phyloP scores from a whole-genome alignment of 2,113 vertebrate genomes.

The Lycaon pictus region DNA sequence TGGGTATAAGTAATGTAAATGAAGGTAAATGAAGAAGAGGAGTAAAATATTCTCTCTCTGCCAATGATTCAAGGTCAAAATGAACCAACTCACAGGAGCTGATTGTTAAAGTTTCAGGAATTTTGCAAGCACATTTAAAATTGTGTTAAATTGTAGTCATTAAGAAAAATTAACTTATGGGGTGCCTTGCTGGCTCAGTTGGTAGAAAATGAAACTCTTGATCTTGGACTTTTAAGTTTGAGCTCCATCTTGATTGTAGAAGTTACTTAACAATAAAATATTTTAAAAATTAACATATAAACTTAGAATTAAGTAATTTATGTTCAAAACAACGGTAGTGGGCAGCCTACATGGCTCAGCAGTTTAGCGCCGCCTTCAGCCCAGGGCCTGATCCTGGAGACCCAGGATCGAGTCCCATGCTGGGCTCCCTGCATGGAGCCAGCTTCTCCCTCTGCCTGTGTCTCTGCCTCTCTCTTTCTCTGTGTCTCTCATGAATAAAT shows the following conservation, averaged over 20 bases:
- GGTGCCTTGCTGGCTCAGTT: background rate
- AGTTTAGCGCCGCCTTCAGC: no score
- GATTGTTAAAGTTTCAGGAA: background rate
- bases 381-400: no score
- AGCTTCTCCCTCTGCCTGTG: no score
- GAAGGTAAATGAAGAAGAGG: background rate
- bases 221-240: background rate
- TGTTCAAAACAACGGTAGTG: background rate
- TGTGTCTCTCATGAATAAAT: no score
- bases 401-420: accelerated
- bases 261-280: background rate
- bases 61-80: background rate
- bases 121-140: constrained; percentile 20
- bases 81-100: background rate
- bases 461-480: no score
- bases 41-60: background rate
- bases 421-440: no score
- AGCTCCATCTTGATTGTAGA: background rate
- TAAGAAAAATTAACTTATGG: background rate
- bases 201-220: background rate
- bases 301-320: background rate
- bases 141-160: background rate
- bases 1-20: background rate
- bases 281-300: background rate
- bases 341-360: no score